Evolutionary conservation across 2,888 invertebrate genomes (phyloP), one percentile per base, ranked within the genome.

Genomic region (Dryomyza anilis): DNA sequence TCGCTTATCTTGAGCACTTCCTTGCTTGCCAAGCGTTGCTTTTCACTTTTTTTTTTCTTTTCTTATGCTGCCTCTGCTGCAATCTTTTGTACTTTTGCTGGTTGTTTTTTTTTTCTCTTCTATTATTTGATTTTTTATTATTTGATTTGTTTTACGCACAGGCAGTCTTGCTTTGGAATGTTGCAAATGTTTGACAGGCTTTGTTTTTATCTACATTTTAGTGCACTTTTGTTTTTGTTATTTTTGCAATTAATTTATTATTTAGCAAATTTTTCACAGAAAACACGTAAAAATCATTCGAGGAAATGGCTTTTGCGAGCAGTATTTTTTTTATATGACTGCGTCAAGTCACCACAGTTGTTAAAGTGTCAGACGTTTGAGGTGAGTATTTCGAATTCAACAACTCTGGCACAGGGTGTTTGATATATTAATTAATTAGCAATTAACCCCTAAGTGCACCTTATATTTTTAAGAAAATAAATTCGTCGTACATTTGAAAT

Each of bases 21-120:
- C 59, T 48, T 60, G 25, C n/a, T n/a, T n/a, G n/a, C n/a, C n/a
- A n/a, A n/a, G 36, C 21, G 48, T 48, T 50, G 50, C 29, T 50
- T 55, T 50, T 60, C 48, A 48, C 59, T 33, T 60, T 48, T 48
- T 46, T 33, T 14, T 30, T 29, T 16, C 33, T 43, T 8, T 50
- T 50, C 23, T 14, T 43, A n/a, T n/a, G n/a, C n/a, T n/a, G n/a
- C n/a, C n/a, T n/a, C n/a, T n/a, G n/a, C n/a, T n/a, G n/a, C n/a
- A n/a, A n/a, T n/a, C n/a, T n/a, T n/a, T n/a, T n/a, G n/a, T 27
- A 27, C 43, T 27, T 25, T 16, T 39, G 21, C 14, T 56, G 25
- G 23, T 56, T 23, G 6, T 10, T 55, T 55, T 55, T 25, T 50
- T 0, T 23, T 33, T 33, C 16, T 59, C 21, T 30, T 60, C 3